Evolutionary conservation across 2,113 vertebrate species (phyloP).

Genomic region (Jaculus jaculus): DNA sequence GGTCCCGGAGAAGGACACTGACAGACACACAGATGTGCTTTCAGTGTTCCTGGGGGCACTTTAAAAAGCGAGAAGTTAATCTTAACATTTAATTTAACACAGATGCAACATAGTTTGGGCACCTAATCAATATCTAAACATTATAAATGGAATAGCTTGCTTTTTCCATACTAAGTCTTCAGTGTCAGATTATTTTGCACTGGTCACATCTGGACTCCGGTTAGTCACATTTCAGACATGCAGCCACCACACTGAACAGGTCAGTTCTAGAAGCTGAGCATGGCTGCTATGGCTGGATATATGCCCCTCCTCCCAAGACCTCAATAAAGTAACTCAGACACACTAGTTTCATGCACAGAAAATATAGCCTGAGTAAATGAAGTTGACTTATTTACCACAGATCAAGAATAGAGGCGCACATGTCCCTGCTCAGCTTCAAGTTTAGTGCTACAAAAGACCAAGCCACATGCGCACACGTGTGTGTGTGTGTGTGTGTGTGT

Average conservation of each 20-base stretch:
- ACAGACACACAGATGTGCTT: background rate
- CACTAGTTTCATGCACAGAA: background rate
- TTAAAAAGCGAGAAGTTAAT: background rate
- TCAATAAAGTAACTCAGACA: background rate
- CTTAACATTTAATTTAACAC: no score
- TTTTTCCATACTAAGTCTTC: constrained; percentile 19
- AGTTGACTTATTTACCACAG: constrained; percentile 17
- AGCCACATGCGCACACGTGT: background rate
- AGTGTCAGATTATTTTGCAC: background rate
- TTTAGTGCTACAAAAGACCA: background rate
- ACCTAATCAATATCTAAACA: constrained; percentile 13
- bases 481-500: no score
- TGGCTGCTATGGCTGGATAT: background rate
- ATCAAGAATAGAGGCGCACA: constrained; percentile 17
- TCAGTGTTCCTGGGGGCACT: background rate
- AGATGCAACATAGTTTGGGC: background rate
- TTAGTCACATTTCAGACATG: background rate
- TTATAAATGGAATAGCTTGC: background rate
- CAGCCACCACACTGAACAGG: background rate
- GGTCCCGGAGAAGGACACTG: background rate
- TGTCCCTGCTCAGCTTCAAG: constrained; percentile 19
- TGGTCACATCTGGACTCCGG: background rate
- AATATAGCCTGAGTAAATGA: constrained; percentile 38
- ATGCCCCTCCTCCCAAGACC: background rate
- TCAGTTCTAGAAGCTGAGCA: background rate